Base-by-base conservation (phyloP, 2,113 vertebrate genomes). In the Nothocercus nigrocapillus region DNA sequence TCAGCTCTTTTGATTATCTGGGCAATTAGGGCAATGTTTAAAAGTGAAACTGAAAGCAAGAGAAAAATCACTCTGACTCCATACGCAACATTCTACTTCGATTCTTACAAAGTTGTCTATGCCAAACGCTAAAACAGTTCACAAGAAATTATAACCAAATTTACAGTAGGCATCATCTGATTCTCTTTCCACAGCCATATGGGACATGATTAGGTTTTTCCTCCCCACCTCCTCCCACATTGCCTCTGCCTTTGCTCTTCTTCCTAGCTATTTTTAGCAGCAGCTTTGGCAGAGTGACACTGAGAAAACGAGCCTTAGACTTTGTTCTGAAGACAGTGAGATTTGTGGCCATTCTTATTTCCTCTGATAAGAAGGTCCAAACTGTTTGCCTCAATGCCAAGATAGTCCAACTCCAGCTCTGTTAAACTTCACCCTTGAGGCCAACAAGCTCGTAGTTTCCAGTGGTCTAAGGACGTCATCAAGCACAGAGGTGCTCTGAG, bases 371-470 rank as follows among this genome's bases (percentile, higher is more conserved):
- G 54, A 40, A 90, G 56, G 88, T 78, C 27, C 63, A 96, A 93
- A 93, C 27, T 1, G 0, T 64, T 80, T 88, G 62, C 44, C 36
- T 56, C 84, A 15, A 25, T 83, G 77, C 70, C 90, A 87, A 82
- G 70, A 38, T 90, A 87, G 40, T 17, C 59, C 53, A 5, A 51
- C 54, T 93, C 53, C 47, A 81, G 13, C 13, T 95, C 59, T 68
- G 59, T 86, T 3, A 2, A 54, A n/a, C 51, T 84, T 90, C 72
- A 84, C 34, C 79, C 88, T 91, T 95, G 89, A 91, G 62, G 54
- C 56, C 94, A 80, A 90, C 47, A 94, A 88, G 47, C 74, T 93
- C 38, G 59, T 72, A 51, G 16, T 61, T 96, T 88, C 89, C 76
- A 7, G 11, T 30, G 87, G n/a, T 89, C 82, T 81, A 94, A 80